phyloP scores from a whole-genome alignment of 2,113 vertebrate genomes.

The Gobio gobio region DNA sequence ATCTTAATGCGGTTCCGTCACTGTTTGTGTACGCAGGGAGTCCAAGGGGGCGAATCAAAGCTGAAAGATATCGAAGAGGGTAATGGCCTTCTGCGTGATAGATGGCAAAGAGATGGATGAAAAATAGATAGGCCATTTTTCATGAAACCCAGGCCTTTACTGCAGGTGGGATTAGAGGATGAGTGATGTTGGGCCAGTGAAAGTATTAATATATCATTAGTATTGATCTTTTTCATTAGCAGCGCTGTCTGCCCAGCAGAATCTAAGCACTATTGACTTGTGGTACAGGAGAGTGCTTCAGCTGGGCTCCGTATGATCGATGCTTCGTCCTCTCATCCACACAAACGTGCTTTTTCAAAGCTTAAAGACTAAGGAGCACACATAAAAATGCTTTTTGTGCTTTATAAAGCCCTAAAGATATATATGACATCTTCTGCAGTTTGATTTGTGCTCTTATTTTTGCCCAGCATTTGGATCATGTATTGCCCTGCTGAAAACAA shows the following conservation, averaged over 20 bases:
- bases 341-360: slow-evolving; percentile 47
- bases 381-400: slow-evolving; percentile 4
- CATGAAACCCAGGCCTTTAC: slow-evolving; percentile 54
- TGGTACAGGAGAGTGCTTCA: slow-evolving; percentile 48
- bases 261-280: slow-evolving; percentile 81
- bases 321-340: slow-evolving; percentile 53
- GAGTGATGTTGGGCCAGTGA: slow-evolving; percentile 78
- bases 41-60: neutral
- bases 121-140: slow-evolving; percentile 64
- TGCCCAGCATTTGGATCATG: neutral
- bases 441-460: neutral
- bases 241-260: slow-evolving; percentile 71
- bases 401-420: slow-evolving; percentile 1
- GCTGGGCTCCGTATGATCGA: slow-evolving; percentile 57
- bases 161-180: slow-evolving; percentile 70
- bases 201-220: slow-evolving; percentile 93
- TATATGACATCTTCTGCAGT: neutral
- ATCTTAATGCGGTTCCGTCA: slow-evolving; percentile 31
- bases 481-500: neutral
- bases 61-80: slow-evolving; percentile 34
- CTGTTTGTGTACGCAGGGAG: slow-evolving; percentile 43
- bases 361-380: slow-evolving; percentile 20
- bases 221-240: slow-evolving; percentile 83
- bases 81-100: slow-evolving; percentile 68
- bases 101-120: slow-evolving; percentile 69